Percentiles rank a stretch among this genome's conserved stretches.
phyloP scores from a whole-genome alignment of 2,888 invertebrate genomes.

The Hedya salicella region DNA sequence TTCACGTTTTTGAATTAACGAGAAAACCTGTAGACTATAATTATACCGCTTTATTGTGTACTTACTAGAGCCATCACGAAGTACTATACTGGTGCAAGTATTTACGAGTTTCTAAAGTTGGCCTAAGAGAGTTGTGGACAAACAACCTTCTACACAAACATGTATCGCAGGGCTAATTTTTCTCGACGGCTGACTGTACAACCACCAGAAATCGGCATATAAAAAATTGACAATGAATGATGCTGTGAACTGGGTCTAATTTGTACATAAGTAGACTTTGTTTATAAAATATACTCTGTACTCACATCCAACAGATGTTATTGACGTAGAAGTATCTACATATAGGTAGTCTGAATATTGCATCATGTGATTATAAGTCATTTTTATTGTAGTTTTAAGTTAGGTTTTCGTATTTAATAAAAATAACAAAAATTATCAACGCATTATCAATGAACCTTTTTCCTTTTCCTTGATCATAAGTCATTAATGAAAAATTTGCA shows the following conservation, averaged over 20 bases:
- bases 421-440: conserved; percentile 47
- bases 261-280: conserved; percentile 54
- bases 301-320: conserved; percentile 60
- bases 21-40: conserved; percentile 38
- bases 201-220: conserved; percentile 3
- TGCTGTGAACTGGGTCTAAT: conserved; percentile 63
- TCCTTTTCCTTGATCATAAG: neutral
- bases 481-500: neutral
- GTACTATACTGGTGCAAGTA: conserved; percentile 1
- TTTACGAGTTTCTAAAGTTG: neutral
- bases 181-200: neutral
- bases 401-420: conserved; percentile 69
- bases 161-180: too few relatives aligned
- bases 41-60: conserved; percentile 31
- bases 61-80: conserved; percentile 23
- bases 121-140: too few relatives aligned
- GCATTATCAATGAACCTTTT: conserved; percentile 15
- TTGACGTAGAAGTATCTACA: conserved; percentile 57
- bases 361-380: conserved; percentile 67
- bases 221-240: conserved; percentile 44
- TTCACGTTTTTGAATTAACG: conserved; percentile 66
- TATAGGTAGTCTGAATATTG: conserved; percentile 70
- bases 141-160: too few relatives aligned
- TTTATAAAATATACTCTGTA: conserved; percentile 58
- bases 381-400: conserved; percentile 68